Percentiles rank a stretch among this genome's conserved stretches.
These are phyloP conservation scores for Catharus minimus DNA, from an alignment of 2,113 vertebrate genomes.

Conservation along the genomic window DNA sequence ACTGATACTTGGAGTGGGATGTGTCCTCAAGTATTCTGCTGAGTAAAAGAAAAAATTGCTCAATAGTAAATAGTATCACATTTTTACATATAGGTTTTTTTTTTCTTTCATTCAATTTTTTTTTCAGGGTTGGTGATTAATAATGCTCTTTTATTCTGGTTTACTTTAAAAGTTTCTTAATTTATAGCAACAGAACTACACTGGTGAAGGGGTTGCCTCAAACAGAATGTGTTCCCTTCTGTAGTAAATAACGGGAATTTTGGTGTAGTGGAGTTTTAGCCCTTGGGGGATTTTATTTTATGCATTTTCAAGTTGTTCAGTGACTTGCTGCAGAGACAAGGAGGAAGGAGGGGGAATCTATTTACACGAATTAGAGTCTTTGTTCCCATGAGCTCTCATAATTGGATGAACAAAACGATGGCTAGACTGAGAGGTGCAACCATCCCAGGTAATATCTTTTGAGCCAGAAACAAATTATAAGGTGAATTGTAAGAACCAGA, in stretches of 20 bases:
- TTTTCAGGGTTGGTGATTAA: background rate
- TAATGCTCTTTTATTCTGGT: background rate
- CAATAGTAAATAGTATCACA: background rate
- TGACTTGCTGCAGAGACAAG: background rate
- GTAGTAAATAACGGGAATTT: background rate
- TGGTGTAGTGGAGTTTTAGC: background rate
- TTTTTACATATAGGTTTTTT: background rate
- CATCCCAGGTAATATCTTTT: background rate
- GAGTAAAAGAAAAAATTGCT: background rate
- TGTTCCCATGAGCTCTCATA: constrained; percentile 10
- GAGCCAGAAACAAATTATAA: background rate
- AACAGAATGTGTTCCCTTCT: background rate
- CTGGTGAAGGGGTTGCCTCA: background rate
- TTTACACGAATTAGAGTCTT: constrained; percentile 24
- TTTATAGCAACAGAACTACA: background rate
- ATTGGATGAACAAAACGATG: background rate
- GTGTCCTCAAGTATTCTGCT: background rate
- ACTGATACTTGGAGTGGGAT: background rate
- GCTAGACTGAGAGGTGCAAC: background rate
- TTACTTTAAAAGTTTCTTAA: background rate
- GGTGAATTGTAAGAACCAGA: background rate
- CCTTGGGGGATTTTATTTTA: background rate
- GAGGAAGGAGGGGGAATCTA: constrained; percentile 1
- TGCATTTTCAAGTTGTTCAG: constrained; percentile 8
- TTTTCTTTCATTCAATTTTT: accelerated